A percentile compares a stretch with the other conserved stretches of the same genome.
Conservation (phyloP, 2,113 vertebrate genomes). For the Callospermophilus lateralis region DNA sequence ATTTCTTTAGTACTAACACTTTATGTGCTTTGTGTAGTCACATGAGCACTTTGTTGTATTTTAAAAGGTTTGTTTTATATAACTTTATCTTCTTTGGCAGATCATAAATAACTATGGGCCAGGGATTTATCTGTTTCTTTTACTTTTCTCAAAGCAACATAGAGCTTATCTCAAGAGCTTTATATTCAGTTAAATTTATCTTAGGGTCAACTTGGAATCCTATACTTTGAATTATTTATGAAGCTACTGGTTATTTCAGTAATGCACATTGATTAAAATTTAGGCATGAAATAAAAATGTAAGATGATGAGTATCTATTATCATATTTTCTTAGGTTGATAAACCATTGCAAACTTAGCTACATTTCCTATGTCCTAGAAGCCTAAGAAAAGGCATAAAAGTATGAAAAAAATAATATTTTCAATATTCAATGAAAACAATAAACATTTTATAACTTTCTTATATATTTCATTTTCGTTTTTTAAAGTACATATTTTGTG, state of each 20-base stretch:
- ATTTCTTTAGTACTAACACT: not conserved
- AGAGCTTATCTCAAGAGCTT: not conserved
- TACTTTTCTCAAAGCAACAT: not conserved
- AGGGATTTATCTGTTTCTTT: not conserved
- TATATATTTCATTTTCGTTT: not conserved
- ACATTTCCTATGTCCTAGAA: not conserved
- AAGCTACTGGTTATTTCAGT: constrained; percentile 10
- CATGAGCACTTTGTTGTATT: not conserved
- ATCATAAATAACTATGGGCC: not conserved
- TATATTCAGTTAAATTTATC: constrained; percentile 5
- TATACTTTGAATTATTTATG: not conserved
- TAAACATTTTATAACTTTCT: not conserved
- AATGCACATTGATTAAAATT: not conserved
- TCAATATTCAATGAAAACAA: not conserved
- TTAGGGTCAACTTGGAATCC: not conserved
- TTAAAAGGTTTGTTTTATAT: not conserved
- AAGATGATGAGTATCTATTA: not conserved
- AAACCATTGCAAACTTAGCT: not conserved
- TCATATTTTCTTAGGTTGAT: not conserved
- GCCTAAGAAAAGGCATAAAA: not conserved
- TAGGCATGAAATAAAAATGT: not conserved
- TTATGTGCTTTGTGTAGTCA: not conserved
- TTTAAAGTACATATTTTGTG: not conserved
- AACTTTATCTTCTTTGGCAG: not conserved
- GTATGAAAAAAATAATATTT: not conserved